Percentiles rank a stretch among this genome's conserved stretches.
These are phyloP conservation scores for Ditylenchus dipsaci DNA, from an alignment of 1,140 invertebrate species.

Conservation along the genomic window DNA sequence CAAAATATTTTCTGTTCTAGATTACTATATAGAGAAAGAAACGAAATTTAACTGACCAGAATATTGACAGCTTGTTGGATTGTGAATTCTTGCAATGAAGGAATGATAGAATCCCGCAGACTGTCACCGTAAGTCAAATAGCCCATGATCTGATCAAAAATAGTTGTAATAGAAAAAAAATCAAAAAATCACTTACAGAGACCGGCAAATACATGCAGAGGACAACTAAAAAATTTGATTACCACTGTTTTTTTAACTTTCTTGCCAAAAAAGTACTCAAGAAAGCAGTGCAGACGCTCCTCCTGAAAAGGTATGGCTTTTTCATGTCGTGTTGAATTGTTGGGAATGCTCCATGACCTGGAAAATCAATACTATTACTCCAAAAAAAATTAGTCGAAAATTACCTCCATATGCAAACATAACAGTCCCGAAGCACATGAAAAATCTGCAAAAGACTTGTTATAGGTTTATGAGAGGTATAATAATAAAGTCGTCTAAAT, in stretches of 20 bases:
- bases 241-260: slow-evolving; percentile 8
- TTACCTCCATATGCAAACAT: slow-evolving; percentile 59
- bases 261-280: slow-evolving; percentile 32
- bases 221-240: slow-evolving; percentile 43
- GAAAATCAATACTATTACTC: slow-evolving; percentile 63
- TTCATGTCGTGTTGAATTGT: slow-evolving; percentile 63
- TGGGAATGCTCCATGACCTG: slow-evolving; percentile 59
- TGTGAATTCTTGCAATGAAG: slow-evolving; percentile 48
- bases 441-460: slow-evolving; percentile 40
- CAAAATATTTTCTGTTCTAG: too few relatives aligned
- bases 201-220: slow-evolving; percentile 52
- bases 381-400: slow-evolving; percentile 59
- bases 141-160: slow-evolving; percentile 17
- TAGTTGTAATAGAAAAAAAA: too few relatives aligned
- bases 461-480: not conserved
- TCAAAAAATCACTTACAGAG: slow-evolving; percentile 28
- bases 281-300: slow-evolving; percentile 48
- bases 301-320: slow-evolving; percentile 53
- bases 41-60: slow-evolving; percentile 29
- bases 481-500: not conserved
- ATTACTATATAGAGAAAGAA: too few relatives aligned
- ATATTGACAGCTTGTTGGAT: slow-evolving; percentile 58
- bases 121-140: slow-evolving; percentile 51
- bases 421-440: slow-evolving; percentile 58
- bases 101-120: slow-evolving; percentile 54